Base-by-base conservation (phyloP, 1,140 invertebrate genomes). In the Zaprionus inermis region DNA sequence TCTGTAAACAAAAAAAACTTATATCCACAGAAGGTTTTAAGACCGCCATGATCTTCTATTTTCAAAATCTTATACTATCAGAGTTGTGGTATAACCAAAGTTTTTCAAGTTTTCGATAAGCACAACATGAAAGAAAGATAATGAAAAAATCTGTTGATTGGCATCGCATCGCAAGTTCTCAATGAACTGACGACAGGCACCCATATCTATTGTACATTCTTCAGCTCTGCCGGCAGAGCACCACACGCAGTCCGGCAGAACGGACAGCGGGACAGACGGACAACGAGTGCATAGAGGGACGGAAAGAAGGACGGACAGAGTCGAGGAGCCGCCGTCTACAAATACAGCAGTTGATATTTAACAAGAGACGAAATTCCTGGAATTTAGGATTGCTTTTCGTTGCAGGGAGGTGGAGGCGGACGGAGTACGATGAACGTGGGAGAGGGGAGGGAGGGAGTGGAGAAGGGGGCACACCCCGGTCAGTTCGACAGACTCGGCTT, bases 321-420 rank as follows among this genome's bases (percentile, higher is more conserved):
- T 46, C 72, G 55, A 52, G 46, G 65, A 73, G 59, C 51, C 75
- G 72, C 60, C 75, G 64, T 78, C 79, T 75, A 84, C 83, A 80
- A 80, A 86, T 85, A 85, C 83, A 86, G 79, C 82, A 85, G 83
- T 85, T 85, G 75, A 81, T 85, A 85, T 79, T 85, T 81, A 86
- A 85, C 78, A 72, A 86, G 82, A 86, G 68, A 69, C 80, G 71
- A 79, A 88, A 89, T 89, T 89, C 84, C 80, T 63, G 75, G 84
- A 89, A 89, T 89, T 89, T 89, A 73, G 80, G 84, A 89, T 89
- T 84, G 84, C 74, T 64, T 61, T 65, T 77, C 51, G 44, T 66
- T 51, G 69, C 18, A 18, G 4, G 18, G 14, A 32, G 34, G 9
- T 20, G 18, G 20, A 56, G 5, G 14, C 24, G 28, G 24, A 24